Evolutionary conservation across 2,888 invertebrate genomes (phyloP), one percentile per base, ranked within the genome.

Genomic region (Xestia rhomboidea): DNA sequence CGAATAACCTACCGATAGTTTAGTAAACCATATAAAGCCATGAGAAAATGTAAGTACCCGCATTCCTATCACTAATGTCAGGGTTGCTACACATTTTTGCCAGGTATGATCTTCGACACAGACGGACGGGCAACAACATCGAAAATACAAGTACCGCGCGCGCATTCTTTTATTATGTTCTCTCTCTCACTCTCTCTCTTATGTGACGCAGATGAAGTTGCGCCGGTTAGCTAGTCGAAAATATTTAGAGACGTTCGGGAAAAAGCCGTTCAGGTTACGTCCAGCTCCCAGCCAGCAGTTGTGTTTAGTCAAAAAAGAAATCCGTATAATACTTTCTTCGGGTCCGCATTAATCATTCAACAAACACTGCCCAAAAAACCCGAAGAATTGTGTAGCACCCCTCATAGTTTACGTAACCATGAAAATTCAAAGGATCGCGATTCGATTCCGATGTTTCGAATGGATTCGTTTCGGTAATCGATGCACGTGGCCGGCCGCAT

Each of bases 401-500:
- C 44, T 30, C 68, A 75, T 71, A 24, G 68, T 76, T 84, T 79
- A 78, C 73, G 76, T 80, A 86, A 89, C 79, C 67, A 41, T 73
- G 78, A 76, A 81, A 81, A 89, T 82, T 73, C 73, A 4, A 83
- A 76, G 74, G 77, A 79, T 72, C 77, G 75, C 80, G 71, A 51
- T 75, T 54, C 82, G 77, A 83, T 85, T 78, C 77, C 73, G 41
- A 74, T 81, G 79, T 77, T 71, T 21, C 64, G 41, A 90, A 90
- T 90, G 84, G 85, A 91, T 91, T 91, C 18, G 90, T 57, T 79
- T 69, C 83, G 73, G 79, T 70, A 62, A 68, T 71, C 73, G 69
- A 84, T 79, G 84, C 90, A 91, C 88, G 89, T 89, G 89, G 83
- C 81, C 72, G 89, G 84, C 82, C 70, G 81, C 86, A 88, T 86